Evolutionary conservation across 2,888 invertebrate species (phyloP).

Genomic region (Drosophila multiciliata): DNA sequence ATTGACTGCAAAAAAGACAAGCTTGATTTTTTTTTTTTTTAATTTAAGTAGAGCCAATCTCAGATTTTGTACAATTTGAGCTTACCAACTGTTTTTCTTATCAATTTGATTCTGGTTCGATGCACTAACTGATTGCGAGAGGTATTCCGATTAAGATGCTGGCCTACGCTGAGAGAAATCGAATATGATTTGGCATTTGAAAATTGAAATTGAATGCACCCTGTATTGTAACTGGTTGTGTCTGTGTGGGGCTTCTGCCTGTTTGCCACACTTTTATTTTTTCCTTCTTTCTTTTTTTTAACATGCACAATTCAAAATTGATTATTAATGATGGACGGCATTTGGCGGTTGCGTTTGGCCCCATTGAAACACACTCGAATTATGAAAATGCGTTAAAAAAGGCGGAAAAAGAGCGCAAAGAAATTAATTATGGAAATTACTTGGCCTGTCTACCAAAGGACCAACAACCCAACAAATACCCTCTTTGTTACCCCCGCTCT

Average conservation of each 20-base stretch:
- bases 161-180: neutral
- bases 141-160: neutral
- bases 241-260: conserved; percentile 10
- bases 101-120: neutral
- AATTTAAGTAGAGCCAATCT: neutral
- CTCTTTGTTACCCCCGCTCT: neutral
- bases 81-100: neutral
- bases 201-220: neutral
- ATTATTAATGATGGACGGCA: conserved; percentile 72
- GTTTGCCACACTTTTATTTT: conserved; percentile 15
- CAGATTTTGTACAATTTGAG: neutral
- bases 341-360: conserved; percentile 13
- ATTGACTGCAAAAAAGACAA: neutral
- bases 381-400: conserved; percentile 71
- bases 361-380: conserved; percentile 44
- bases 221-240: conserved; percentile 26
- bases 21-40: neutral
- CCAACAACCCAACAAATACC: neutral
- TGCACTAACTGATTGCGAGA: neutral
- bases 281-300: neutral
- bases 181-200: neutral
- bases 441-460: conserved; percentile 48
- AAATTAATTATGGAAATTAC: conserved; percentile 84
- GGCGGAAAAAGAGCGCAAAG: conserved; percentile 68
- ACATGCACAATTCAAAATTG: conserved; percentile 55